Percentiles rank a stretch among this genome's conserved stretches.
Evolutionary conservation across 2,888 invertebrate species (phyloP).

Genomic region (Monochamus alternatus): DNA sequence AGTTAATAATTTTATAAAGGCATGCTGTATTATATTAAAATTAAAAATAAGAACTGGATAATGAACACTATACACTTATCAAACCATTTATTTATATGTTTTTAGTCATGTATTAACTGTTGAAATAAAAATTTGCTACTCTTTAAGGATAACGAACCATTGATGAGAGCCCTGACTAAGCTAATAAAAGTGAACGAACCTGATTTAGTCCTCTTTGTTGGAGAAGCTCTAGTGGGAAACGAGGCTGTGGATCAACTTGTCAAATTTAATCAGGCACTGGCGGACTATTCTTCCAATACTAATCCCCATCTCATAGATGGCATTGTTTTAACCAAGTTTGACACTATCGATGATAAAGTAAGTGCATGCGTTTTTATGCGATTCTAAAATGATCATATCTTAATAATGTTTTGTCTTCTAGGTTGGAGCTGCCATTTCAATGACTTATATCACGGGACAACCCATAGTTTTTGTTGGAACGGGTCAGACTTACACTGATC

Average conservation of each 20-base stretch:
- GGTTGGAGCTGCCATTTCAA: conserved; percentile 98
- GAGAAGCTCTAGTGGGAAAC: conserved; percentile 99
- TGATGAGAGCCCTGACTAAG: conserved; percentile 98
- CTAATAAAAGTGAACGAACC: conserved; percentile 98
- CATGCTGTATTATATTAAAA: too few relatives aligned
- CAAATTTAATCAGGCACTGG: conserved; percentile 98
- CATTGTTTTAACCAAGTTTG: conserved; percentile 99
- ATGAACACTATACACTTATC: too few relatives aligned
- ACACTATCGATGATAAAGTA: conserved; percentile 98
- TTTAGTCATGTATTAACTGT: too few relatives aligned
- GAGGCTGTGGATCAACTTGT: conserved; percentile 99
- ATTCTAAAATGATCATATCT: too few relatives aligned
- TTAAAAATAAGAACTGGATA: too few relatives aligned
- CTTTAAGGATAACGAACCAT: conserved; percentile 91
- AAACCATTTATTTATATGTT: too few relatives aligned
- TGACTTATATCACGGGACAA: conserved; percentile 99
- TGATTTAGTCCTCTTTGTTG: conserved; percentile 98
- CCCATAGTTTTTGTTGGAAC: conserved; percentile 99
- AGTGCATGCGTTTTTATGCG: background rate
- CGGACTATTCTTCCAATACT: conserved; percentile 86
- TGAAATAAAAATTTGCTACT: background rate
- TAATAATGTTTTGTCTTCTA: conserved; percentile 51
- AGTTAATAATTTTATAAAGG: too few relatives aligned
- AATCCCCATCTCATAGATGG: conserved; percentile 97
- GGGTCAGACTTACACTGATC: conserved; percentile 98